Percentiles rank a stretch among this genome's conserved stretches.
phyloP scores from a whole-genome alignment of 2,113 vertebrate genomes.

The Eublepharis macularius region DNA sequence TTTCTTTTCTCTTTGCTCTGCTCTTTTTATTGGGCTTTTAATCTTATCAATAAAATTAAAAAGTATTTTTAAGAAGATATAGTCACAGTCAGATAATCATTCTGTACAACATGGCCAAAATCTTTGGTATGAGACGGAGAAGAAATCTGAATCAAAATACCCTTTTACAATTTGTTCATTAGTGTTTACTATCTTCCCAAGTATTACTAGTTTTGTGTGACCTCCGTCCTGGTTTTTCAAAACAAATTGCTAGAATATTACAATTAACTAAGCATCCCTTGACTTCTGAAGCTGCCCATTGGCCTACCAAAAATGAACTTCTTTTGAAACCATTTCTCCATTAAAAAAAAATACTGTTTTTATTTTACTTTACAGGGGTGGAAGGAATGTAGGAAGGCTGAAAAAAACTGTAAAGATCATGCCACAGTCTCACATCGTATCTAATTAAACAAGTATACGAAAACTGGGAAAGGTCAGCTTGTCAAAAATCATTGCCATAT shows the following conservation, averaged over 20 bases:
- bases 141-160: not conserved
- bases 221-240: slow-evolving; percentile 31
- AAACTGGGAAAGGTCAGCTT: slow-evolving; percentile 80
- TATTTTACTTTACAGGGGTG: slow-evolving; percentile 42
- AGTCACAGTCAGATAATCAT: no score
- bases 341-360: slow-evolving; percentile 12
- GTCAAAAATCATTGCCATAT: slow-evolving; percentile 82
- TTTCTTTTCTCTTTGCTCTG: no score
- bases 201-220: slow-evolving; percentile 47
- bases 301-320: slow-evolving; percentile 77
- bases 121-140: not conserved
- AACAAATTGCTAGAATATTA: slow-evolving; percentile 47
- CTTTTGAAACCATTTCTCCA: slow-evolving; percentile 70
- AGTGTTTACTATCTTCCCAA: not conserved
- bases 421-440: slow-evolving; percentile 71
- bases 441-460: slow-evolving; percentile 85
- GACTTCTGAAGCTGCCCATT: slow-evolving; percentile 64
- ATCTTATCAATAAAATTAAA: no score
- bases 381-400: slow-evolving; percentile 32
- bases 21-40: no score
- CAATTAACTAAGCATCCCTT: slow-evolving; percentile 57
- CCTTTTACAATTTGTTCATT: not conserved
- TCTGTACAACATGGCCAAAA: no score
- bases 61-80: no score
- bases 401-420: slow-evolving; percentile 76